Percentiles rank a stretch among this genome's conserved stretches.
Conservation (phyloP, 2,888 invertebrate species). For the Adelognathus sp. region DNA sequence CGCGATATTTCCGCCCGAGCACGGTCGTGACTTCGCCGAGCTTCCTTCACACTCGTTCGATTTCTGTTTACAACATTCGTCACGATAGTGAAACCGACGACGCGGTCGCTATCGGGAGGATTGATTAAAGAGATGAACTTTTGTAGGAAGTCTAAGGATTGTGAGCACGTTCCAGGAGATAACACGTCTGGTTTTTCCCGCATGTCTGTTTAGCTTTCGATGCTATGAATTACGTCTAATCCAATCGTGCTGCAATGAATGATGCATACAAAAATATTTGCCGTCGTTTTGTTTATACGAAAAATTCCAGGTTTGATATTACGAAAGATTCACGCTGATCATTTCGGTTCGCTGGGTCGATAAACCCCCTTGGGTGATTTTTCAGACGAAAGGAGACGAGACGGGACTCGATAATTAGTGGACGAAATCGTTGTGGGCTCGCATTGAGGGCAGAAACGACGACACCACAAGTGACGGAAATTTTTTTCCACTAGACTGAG, state of each 20-base stretch:
- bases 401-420: not conserved
- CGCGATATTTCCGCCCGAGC: not conserved
- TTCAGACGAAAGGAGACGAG: not conserved
- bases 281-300: not conserved
- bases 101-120: not conserved
- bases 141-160: no score
- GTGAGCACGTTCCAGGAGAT: not conserved
- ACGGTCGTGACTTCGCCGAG: not conserved
- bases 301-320: not conserved
- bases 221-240: no score
- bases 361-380: no score
- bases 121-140: not conserved
- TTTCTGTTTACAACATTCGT: conserved; percentile 21
- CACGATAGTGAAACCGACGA: not conserved
- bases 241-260: no score
- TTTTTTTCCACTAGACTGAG: no score
- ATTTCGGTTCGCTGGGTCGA: no score
- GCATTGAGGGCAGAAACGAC: no score
- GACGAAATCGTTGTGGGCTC: not conserved
- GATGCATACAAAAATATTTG: not conserved
- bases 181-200: not conserved
- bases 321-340: not conserved
- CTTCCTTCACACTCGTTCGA: not conserved
- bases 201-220: not conserved
- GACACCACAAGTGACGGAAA: no score